Evolutionary conservation across 2,113 vertebrate genomes (phyloP).

Genomic region (Hyperopisus bebe): DNA sequence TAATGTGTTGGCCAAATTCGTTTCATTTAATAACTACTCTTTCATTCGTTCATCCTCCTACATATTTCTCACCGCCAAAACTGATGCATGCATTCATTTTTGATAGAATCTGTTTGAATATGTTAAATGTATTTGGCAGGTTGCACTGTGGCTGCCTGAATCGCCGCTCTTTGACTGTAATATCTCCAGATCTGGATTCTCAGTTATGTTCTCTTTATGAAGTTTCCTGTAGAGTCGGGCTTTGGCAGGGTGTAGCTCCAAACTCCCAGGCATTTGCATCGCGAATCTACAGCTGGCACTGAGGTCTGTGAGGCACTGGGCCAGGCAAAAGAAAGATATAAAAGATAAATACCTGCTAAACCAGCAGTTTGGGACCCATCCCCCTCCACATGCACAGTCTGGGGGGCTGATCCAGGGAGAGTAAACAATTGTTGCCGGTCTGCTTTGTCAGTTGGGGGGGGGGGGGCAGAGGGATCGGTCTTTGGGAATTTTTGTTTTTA

Average conservation of each 20-base stretch:
- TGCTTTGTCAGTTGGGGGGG: not conserved
- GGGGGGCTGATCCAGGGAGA: not conserved
- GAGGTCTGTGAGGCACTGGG: not conserved
- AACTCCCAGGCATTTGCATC: not conserved
- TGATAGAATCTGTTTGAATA: not conserved
- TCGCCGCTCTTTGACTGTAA: not conserved
- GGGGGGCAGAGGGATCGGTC: constrained; percentile 35
- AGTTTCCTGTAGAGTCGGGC: not conserved
- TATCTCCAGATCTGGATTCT: not conserved
- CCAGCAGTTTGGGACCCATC: not conserved
- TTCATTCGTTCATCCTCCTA: not conserved
- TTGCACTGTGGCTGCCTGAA: not conserved
- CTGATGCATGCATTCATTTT: not conserved
- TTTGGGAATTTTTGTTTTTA: constrained; percentile 63
- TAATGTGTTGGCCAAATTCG: not conserved
- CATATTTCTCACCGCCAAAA: not conserved
- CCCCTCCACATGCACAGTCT: not conserved
- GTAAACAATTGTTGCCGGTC: not conserved
- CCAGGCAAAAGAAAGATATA: not conserved
- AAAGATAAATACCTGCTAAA: not conserved
- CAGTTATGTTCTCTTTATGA: not conserved
- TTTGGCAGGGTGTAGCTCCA: not conserved
- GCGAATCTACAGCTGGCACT: not conserved
- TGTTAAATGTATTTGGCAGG: not conserved
- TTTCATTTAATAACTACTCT: not conserved